A percentile compares a stretch with the other conserved stretches of the same genome.
Conservation (phyloP, 2,797 vertebrate genomes). For the Thamnophis elegans region DNA sequence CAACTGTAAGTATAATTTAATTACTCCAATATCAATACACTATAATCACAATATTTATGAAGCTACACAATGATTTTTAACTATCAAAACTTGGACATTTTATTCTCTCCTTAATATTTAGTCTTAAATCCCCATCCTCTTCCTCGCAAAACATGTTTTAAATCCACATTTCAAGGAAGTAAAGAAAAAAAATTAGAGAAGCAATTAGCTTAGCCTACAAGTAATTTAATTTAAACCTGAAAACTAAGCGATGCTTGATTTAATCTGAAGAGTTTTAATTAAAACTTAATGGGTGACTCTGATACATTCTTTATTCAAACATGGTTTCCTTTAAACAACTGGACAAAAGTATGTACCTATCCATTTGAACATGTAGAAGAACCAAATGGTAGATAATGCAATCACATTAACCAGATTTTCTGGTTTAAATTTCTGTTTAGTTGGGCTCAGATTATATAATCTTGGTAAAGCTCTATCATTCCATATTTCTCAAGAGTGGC, state of each 20-base stretch:
- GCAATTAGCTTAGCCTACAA: neutral
- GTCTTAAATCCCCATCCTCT: neutral
- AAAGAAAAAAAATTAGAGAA: neutral
- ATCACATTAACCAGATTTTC: neutral
- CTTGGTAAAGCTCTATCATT: neutral
- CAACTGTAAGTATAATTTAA: neutral
- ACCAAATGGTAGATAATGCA: neutral
- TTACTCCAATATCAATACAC: neutral
- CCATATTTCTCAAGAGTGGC: neutral
- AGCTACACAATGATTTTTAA: neutral
- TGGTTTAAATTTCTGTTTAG: neutral
- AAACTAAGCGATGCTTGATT: neutral
- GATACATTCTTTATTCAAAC: neutral
- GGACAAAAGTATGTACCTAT: neutral
- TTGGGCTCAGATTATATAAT: neutral
- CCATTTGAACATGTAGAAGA: neutral
- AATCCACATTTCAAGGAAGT: neutral
- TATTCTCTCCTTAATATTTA: neutral
- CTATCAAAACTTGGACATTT: neutral
- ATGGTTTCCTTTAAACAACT: neutral
- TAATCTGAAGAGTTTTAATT: neutral
- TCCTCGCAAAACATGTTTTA: neutral
- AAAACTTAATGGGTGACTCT: neutral
- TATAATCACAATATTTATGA: neutral
- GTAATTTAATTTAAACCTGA: neutral